These are phyloP conservation scores for Apeltes quadracus DNA, from an alignment of 2,113 vertebrate genomes.

Conservation along the genomic window DNA sequence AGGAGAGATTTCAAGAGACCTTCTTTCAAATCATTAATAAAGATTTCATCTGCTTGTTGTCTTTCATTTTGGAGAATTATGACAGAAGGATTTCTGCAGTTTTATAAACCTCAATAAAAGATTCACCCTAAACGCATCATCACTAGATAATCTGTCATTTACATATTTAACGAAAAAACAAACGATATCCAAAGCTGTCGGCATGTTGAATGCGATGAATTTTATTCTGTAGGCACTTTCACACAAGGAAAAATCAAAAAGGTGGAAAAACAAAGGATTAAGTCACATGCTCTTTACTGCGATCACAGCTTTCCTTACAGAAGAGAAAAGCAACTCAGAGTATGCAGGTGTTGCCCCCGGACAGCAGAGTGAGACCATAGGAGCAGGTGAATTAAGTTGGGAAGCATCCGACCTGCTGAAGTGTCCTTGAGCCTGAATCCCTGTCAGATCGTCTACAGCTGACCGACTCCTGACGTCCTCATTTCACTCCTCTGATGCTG, in stretches of 20 bases:
- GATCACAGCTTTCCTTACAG: slow-evolving; percentile 25
- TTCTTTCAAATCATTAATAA: too few relatives aligned
- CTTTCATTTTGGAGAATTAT: neutral
- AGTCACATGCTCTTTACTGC: slow-evolving; percentile 44
- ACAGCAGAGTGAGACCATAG: neutral
- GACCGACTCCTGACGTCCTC: neutral
- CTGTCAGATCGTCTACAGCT: neutral
- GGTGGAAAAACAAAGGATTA: slow-evolving; percentile 34
- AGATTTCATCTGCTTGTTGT: neutral
- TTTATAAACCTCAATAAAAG: neutral
- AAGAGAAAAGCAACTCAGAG: slow-evolving; percentile 2
- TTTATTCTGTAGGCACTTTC: slow-evolving; percentile 71
- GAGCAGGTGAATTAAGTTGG: slow-evolving; percentile 5
- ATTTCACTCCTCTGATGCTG: neutral
- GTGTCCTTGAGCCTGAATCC: neutral
- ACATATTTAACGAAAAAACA: too few relatives aligned
- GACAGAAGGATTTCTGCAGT: neutral
- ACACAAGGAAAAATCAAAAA: slow-evolving; percentile 54
- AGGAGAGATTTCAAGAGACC: neutral
- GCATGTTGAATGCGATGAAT: neutral
- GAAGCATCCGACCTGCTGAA: neutral
- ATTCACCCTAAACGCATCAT: too few relatives aligned
- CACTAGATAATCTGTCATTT: too few relatives aligned
- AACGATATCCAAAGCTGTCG: neutral
- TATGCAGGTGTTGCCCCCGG: neutral